phyloP scores from a whole-genome alignment of 2,797 vertebrate genomes.

The Spinus pinus region DNA sequence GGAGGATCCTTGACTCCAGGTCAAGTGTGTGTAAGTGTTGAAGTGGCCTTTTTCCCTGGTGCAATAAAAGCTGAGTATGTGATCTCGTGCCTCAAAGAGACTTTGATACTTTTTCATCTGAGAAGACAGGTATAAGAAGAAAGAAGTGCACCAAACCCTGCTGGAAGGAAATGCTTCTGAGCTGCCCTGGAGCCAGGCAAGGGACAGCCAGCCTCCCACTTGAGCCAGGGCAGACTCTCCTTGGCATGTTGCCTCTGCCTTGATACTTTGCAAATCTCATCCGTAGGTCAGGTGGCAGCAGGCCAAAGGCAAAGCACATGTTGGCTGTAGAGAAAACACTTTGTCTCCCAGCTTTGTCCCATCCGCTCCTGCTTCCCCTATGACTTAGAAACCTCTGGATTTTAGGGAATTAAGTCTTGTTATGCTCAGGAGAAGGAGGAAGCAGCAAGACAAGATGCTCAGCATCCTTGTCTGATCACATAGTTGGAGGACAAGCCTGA shows the following conservation, averaged over 20 bases:
- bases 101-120: neutral
- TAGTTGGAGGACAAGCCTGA: neutral
- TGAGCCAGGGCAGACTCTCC: neutral
- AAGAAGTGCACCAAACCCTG: neutral
- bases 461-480: neutral
- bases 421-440: neutral
- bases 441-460: neutral
- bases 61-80: neutral
- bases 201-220: neutral
- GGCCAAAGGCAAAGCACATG: neutral
- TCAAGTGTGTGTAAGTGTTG: neutral
- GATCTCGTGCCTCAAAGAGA: neutral
- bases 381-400: neutral
- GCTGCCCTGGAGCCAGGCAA: rapidly evolving
- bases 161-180: neutral
- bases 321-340: neutral
- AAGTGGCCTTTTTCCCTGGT: neutral
- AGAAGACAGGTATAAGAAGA: neutral
- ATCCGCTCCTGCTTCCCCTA: neutral
- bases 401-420: neutral
- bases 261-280: neutral
- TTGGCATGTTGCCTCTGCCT: neutral
- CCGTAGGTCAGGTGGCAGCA: neutral
- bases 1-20: neutral
- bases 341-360: neutral